A percentile compares a stretch with the other conserved stretches of the same genome.
Evolutionary conservation across 2,888 invertebrate genomes (phyloP).

Genomic region (Dexiosoma caninum): DNA sequence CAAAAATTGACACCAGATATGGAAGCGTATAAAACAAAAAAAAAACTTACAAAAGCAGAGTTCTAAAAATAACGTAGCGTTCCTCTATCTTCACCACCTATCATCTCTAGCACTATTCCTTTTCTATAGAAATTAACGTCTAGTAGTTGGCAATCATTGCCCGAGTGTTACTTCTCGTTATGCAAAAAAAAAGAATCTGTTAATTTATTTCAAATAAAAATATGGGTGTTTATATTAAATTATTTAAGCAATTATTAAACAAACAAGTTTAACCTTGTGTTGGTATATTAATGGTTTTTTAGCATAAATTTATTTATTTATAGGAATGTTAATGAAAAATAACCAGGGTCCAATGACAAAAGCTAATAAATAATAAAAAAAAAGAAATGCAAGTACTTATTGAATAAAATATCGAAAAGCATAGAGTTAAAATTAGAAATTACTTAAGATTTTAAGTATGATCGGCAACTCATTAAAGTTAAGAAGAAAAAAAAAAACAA

Average conservation of each 20-base stretch:
- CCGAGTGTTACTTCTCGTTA: no score
- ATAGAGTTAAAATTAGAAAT: background rate
- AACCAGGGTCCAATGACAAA: background rate
- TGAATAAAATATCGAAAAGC: no score
- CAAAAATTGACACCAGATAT: no score
- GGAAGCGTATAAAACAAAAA: no score
- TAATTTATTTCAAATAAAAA: background rate
- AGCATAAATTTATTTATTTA: background rate
- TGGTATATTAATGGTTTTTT: conserved; percentile 1
- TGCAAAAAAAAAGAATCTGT: no score
- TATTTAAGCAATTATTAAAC: background rate
- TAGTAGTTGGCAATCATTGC: no score
- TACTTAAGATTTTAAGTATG: background rate
- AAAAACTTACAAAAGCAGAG: no score
- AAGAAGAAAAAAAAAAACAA: background rate
- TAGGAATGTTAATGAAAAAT: background rate
- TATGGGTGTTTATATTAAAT: background rate
- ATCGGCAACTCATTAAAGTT: no score
- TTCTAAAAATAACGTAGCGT: no score
- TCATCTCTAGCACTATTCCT: no score
- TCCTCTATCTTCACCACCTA: no score
- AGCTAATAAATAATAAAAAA: background rate
- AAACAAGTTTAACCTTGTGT: background rate
- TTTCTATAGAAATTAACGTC: no score
- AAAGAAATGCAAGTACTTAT: background rate